phyloP scores from a whole-genome alignment of 1,140 invertebrate species.

The Heliconius melpomene region DNA sequence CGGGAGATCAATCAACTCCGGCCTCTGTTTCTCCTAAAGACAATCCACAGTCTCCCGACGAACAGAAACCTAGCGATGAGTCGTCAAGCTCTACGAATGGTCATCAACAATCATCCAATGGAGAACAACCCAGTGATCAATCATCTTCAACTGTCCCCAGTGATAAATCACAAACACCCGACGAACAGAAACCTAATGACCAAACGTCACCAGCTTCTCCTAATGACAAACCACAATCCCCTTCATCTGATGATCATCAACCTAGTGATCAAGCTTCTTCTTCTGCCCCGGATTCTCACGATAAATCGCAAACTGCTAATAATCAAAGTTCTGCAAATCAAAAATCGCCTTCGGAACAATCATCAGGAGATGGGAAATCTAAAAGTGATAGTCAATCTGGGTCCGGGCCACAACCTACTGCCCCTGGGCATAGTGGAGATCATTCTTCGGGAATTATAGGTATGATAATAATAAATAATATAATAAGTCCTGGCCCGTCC shows the following conservation, averaged over 20 bases:
- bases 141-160: neutral
- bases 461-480: neutral
- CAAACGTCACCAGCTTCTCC: too few species aligned
- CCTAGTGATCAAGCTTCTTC: too few species aligned
- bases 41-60: neutral
- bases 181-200: too few species aligned
- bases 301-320: neutral
- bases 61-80: neutral
- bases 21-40: neutral
- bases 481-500: too few species aligned
- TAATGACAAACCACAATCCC: too few species aligned
- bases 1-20: neutral
- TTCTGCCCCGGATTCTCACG: too few species aligned
- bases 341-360: conserved; percentile 7
- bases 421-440: conserved; percentile 9
- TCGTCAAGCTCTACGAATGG: neutral
- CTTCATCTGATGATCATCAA: too few species aligned
- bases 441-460: neutral
- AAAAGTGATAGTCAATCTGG: conserved; percentile 8
- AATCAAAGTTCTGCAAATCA: neutral
- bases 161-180: too few species aligned
- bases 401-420: conserved; percentile 22
- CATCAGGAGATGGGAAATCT: neutral
- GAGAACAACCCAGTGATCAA: neutral
- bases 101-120: neutral